A percentile compares a stretch with the other conserved stretches of the same genome.
Conservation (phyloP, 2,888 invertebrate genomes). For the Acanthopleura granulata region DNA sequence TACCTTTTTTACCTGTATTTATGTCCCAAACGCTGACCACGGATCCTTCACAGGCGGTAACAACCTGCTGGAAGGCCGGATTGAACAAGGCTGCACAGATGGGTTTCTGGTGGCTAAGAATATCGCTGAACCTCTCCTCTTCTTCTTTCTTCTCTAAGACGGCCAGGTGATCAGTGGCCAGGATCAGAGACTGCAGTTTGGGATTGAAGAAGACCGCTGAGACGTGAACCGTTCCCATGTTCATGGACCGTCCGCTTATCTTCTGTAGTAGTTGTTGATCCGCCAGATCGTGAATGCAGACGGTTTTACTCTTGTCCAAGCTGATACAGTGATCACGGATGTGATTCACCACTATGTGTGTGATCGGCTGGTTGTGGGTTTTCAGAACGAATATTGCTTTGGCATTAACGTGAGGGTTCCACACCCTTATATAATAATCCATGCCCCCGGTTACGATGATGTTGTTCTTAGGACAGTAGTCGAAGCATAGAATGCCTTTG, state of each 20-base stretch:
- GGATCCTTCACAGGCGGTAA: conserved; percentile 85
- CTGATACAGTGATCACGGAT: conserved; percentile 79
- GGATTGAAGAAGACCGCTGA: conserved; percentile 46
- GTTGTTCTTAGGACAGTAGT: conserved; percentile 58
- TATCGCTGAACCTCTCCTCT: conserved; percentile 42
- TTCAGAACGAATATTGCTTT: conserved; percentile 77
- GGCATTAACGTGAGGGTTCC: conserved; percentile 84
- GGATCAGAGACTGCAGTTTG: conserved; percentile 38
- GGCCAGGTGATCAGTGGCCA: conserved; percentile 46
- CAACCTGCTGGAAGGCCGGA: conserved; percentile 79
- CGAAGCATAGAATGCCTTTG: conserved; percentile 71
- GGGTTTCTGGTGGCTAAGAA: conserved; percentile 77
- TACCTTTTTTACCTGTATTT: conserved; percentile 73
- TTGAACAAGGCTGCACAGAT: conserved; percentile 82
- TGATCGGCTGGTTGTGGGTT: conserved; percentile 73
- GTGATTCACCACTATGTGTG: conserved; percentile 78
- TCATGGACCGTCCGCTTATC: conserved; percentile 58
- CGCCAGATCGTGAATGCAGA: conserved; percentile 83
- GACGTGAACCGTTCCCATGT: conserved; percentile 42
- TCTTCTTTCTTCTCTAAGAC: conserved; percentile 48
- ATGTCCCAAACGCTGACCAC: conserved; percentile 88
- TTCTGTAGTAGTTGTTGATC: conserved; percentile 79
- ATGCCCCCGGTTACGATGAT: conserved; percentile 76
- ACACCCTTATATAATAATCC: conserved; percentile 81
- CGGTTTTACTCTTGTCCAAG: conserved; percentile 79